Evolutionary conservation across 2,797 vertebrate genomes (phyloP), one percentile per base, ranked within the genome.

Genomic region (Rhinichthys osculus): DNA sequence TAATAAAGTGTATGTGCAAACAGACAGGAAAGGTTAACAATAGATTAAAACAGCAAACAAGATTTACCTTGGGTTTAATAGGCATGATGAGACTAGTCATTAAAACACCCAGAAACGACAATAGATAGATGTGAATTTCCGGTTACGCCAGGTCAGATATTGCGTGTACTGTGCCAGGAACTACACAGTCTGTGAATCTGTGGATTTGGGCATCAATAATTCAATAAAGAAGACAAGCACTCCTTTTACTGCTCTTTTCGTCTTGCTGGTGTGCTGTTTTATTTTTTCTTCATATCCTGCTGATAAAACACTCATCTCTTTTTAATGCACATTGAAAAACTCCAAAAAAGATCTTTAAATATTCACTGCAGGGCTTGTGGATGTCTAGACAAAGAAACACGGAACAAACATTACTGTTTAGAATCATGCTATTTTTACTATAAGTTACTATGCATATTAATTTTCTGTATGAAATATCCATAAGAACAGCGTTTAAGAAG

Each of bases 201-300:
- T 78, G 54, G 78, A 90, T 80, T 89, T 92, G 87, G 76, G 73
- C 78, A 94, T 96, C 90, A 94, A 96, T 96, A 93, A 95, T 96
- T 95, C 90, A 95, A 90, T 89, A 92, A 91, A 93, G 90, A 91
- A 93, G 88, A 93, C 85, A 89, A 88, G 91, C 84, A 35, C 84
- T 85, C 38, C 67, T 85, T 86, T 76, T 40, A 64, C 44, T 44
- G 23, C 52, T 86, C 85, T 77, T 50, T 69, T 59, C 76, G 33
- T 27, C 2, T 69, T 27, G 66, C 74, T 85, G 78, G 83, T 78
- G 59, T 69, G 89, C 84, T 73, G 64, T 89, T 90, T 91, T 85
- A 89, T 66, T 81, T 59, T 87, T 87, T 88, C 89, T 90, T 73
- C 87, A 86, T 92, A 88, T 89, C 89, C 83, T 76, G 54, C 27